Evolutionary conservation across 2,888 invertebrate species (phyloP).

Genomic region (Eretmocerus hayati): DNA sequence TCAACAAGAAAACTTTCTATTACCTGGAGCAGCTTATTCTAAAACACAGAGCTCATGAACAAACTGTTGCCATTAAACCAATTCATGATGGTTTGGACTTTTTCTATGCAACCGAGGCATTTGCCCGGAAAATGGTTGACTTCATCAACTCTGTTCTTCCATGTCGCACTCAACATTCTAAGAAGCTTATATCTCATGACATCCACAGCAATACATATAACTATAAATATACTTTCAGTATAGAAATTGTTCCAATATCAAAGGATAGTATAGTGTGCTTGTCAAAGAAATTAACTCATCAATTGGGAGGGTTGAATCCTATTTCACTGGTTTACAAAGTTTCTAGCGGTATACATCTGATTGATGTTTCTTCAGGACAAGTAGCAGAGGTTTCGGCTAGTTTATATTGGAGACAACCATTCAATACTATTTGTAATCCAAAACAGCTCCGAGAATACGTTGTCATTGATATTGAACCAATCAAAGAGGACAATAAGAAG

Average conservation of each 20-base stretch:
- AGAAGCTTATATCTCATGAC: slow-evolving; percentile 94
- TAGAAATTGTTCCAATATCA: slow-evolving; percentile 94
- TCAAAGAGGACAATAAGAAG: slow-evolving; percentile 67
- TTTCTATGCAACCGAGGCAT: slow-evolving; percentile 80
- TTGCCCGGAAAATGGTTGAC: slow-evolving; percentile 92
- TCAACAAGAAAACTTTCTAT: slow-evolving; percentile 95
- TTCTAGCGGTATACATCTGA: slow-evolving; percentile 82
- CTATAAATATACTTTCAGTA: slow-evolving; percentile 85
- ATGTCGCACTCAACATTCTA: slow-evolving; percentile 79
- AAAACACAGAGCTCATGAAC: slow-evolving; percentile 88
- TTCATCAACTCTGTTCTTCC: slow-evolving; percentile 86
- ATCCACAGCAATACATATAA: slow-evolving; percentile 94
- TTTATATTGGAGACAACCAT: slow-evolving; percentile 80
- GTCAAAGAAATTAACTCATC: slow-evolving; percentile 76
- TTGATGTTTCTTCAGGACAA: slow-evolving; percentile 84
- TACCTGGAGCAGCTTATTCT: slow-evolving; percentile 95
- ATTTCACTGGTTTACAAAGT: slow-evolving; percentile 85
- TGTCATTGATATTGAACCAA: slow-evolving; percentile 87
- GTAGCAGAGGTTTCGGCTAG: slow-evolving; percentile 78
- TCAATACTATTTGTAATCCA: slow-evolving; percentile 80
- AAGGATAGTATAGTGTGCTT: slow-evolving; percentile 91
- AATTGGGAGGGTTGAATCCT: slow-evolving; percentile 80
- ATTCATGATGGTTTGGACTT: slow-evolving; percentile 90
- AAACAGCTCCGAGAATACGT: slow-evolving; percentile 87
- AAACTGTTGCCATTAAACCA: slow-evolving; percentile 82